These are phyloP conservation scores for Fissipunctia ypsillon DNA, from an alignment of 2,888 invertebrate species.

Conservation along the genomic window DNA sequence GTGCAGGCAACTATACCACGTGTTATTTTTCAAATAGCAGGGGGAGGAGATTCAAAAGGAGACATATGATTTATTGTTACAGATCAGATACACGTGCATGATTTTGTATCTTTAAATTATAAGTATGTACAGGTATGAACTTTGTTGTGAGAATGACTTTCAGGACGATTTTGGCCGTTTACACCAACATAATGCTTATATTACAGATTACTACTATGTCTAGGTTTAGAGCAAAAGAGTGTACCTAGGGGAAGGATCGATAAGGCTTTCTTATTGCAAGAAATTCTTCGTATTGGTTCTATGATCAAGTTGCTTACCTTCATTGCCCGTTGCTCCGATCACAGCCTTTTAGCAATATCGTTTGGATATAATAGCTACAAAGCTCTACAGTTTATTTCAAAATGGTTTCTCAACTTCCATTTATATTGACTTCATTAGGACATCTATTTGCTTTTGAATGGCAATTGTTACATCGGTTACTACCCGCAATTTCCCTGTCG, in stretches of 20 bases:
- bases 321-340: not conserved
- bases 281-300: not conserved
- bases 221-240: no score
- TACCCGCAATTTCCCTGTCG: conserved; percentile 53
- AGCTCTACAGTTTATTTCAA: not conserved
- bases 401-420: not conserved
- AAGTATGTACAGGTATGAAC: no score
- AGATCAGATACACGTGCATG: not conserved
- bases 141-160: no score
- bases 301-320: not conserved
- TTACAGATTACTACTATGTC: no score
- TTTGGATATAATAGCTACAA: not conserved
- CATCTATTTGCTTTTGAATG: conserved; percentile 32
- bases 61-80: conserved; percentile 1
- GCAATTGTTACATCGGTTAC: conserved; percentile 17
- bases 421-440: not conserved
- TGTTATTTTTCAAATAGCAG: conserved; percentile 30
- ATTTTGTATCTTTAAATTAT: not conserved
- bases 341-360: not conserved
- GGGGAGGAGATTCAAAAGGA: not conserved
- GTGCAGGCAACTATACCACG: no score
- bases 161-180: no score
- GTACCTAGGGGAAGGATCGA: no score
- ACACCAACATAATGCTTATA: no score
- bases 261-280: no score